Evolutionary conservation across 1,140 invertebrate species (phyloP), one percentile per base, ranked within the genome.

Genomic region (Conus betulinus): DNA sequence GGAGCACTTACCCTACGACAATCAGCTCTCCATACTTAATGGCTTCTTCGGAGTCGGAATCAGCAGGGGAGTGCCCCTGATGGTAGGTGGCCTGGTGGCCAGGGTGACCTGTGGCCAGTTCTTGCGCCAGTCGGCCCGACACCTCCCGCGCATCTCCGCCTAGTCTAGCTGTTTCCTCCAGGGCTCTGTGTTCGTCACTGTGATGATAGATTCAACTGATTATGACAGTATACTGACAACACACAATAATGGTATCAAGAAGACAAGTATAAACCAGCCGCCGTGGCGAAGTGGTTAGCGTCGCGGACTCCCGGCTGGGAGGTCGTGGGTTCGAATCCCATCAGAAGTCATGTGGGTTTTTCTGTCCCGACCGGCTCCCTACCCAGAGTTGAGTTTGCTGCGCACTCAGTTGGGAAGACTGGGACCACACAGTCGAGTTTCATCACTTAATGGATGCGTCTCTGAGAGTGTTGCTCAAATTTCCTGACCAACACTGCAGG

Each of bases 11-110:
- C 93, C 93, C 93, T 52, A 93, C 87, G 17, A 93, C 91, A 79
- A 94, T 87, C 23, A 93, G 87, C 87, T 94, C 92, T 88, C 93
- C 93, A 91, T 92, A 93, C 86, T 93, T 93, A 39, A 93, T 90
- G 76, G 89, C 90, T 63, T 91, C 91, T n/a, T 88, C 60, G 20
- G 88, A 78, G 74, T 87, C 25, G 51, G 87, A 23, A 55, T 84
- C 23, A 25, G 53, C 23, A 23, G 81, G 74, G 15, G 83, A 82
- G 15, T 83, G 52, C 27, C 27, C 67, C 17, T 79, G 52, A 51
- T 85, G 83, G n/a, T 55, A 84, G 15, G 60, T 52, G 51, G 67
- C n/a, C 52, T 86, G 78, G 8, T 83, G 60, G 81, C 60, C 74
- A 13, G 67, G 82, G 51, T 82, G 63, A 55, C 52, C 27, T 10